Base-by-base conservation (phyloP, 2,888 invertebrate species). In the Drepana falcataria region DNA sequence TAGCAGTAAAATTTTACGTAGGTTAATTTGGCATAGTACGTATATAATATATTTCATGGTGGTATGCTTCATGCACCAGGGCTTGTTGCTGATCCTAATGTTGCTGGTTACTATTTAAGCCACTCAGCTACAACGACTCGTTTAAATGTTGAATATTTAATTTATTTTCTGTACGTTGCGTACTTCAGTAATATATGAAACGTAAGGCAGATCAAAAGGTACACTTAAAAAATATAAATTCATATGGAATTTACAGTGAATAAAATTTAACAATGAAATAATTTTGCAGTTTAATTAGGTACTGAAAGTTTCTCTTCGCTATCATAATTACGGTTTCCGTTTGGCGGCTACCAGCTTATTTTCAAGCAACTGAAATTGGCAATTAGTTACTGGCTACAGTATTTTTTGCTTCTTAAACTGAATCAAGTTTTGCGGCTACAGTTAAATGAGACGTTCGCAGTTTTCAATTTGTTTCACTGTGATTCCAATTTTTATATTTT, bases 281-380 rank as follows among this genome's bases (percentile, higher is more conserved):
- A 40, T 51, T 51, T 34, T 34, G 40, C 51, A 51, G 51, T 60
- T 68, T 60, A 56, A 60, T 58, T 55, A 57, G 51, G 47, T 59
- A 55, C 60, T 21, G 48, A 63, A 66, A 67, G 59, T 71, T 68
- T 57, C 48, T 61, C 65, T 61, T 63, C 57, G 66, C 65, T 68
- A 65, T 75, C 69, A 73, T 77, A 74, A 77, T 74, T 71, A 66
- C 65, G 61, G 66, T 70, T 72, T 65, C 61, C 68, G 68, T 66
- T 68, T 64, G 62, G 59, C 65, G 54, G 65, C 57, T 55, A 55
- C 53, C 54, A 59, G 65, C 69, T 66, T 69, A 68, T 70, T 75
- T 73, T 65, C 69, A 68, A 60, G 60, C 63, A 63, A 66, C 65
- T 67, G 65, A 68, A 77, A 77, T 73, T 77, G 74, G 74, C 75